Percentiles rank a stretch among this genome's conserved stretches.
Conservation (phyloP, 2,888 invertebrate genomes). For the Xestia c-nigrum region DNA sequence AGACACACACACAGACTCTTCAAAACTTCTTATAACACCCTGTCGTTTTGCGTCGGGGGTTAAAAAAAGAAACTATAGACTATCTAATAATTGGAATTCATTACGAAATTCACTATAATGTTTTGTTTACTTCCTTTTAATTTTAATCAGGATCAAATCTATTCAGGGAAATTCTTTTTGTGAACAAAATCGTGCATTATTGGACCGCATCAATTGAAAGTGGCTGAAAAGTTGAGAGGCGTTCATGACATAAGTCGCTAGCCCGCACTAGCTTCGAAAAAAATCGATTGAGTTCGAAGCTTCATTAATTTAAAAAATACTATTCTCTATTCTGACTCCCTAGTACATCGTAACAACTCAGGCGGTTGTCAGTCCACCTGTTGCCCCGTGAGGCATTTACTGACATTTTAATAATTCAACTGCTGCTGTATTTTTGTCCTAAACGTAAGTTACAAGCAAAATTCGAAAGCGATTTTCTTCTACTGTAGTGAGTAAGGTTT, state of each 20-base stretch:
- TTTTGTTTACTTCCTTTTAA: neutral
- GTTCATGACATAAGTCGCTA: neutral
- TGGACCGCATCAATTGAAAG: neutral
- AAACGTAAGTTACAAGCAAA: neutral
- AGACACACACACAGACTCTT: no score
- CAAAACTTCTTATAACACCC: no score
- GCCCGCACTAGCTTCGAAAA: neutral
- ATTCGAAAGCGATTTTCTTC: neutral
- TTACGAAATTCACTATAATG: neutral
- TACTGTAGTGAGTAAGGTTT: neutral
- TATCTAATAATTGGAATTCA: neutral
- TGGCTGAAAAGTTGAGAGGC: neutral
- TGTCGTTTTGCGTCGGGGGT: no score
- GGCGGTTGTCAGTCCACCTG: no score
- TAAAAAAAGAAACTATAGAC: no score
- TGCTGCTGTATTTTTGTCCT: neutral
- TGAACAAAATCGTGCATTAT: neutral
- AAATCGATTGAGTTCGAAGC: neutral
- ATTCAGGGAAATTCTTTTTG: neutral
- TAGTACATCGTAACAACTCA: neutral
- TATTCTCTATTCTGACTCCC: neutral
- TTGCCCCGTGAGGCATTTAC: neutral
- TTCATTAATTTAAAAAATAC: neutral
- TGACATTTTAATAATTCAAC: neutral
- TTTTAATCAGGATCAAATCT: neutral